These are phyloP conservation scores for Syngnathus scovelli DNA, from an alignment of 2,113 vertebrate genomes.

Conservation along the genomic window DNA sequence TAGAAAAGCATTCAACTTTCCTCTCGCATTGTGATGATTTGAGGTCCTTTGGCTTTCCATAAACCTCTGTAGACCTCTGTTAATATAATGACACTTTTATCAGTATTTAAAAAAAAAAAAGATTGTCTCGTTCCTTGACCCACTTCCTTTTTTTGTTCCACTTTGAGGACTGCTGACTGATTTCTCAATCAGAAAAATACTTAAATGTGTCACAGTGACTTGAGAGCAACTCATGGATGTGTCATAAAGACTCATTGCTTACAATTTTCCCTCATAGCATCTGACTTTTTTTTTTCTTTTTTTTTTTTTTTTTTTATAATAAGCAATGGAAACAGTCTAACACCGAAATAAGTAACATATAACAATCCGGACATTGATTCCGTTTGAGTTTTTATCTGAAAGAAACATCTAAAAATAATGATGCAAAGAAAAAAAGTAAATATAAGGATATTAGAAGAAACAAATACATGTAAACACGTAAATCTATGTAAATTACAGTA, in stretches of 20 bases:
- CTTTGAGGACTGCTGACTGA: not conserved
- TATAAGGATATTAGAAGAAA: too few relatives aligned
- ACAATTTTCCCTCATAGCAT: not conserved
- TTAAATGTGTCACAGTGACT: not conserved
- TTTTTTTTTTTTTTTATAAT: not conserved
- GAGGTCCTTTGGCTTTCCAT: not conserved
- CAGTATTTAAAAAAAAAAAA: not conserved
- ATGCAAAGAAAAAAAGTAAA: too few relatives aligned
- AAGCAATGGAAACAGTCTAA: not conserved
- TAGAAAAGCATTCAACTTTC: too few relatives aligned
- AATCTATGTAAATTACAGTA: too few relatives aligned
- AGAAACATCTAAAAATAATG: not conserved
- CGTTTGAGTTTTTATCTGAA: not conserved
- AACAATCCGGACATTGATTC: not conserved
- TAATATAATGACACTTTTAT: too few relatives aligned
- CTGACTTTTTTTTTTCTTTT: too few relatives aligned
- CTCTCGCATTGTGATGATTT: not conserved
- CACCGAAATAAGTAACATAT: not conserved
- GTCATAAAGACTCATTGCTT: not conserved
- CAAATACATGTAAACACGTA: too few relatives aligned
- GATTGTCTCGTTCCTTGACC: not conserved
- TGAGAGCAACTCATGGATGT: not conserved
- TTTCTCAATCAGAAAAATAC: not conserved
- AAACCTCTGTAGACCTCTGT: too few relatives aligned
- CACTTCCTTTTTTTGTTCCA: slow-evolving; percentile 1